Evolutionary conservation across 2,888 invertebrate species (phyloP), one percentile per base, ranked within the genome.

Genomic region (Penaeus monodon): DNA sequence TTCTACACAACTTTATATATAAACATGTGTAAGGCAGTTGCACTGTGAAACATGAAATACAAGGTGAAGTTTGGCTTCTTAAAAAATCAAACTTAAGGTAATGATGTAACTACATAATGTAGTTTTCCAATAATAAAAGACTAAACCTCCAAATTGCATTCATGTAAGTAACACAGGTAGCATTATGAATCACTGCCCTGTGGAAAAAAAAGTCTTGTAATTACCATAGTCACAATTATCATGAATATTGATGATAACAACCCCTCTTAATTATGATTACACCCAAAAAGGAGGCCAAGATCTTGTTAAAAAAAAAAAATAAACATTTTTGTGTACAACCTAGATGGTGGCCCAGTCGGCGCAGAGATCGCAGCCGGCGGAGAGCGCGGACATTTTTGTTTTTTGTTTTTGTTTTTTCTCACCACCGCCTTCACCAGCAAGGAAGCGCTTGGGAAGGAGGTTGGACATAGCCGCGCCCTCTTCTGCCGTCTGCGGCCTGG

Each of bases 1-100:
- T 88, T 88, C 86, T 88, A 88, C 88, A 88, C 88, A 88, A 88
- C 84, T 88, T 88, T 88, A 80, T 88, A 88, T 88, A 84, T 88
- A 88, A 87, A 84, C 81, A 88, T 84, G 77, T 88, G 88, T 88
- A 88, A 88, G 88, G 88, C 88, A 88, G 88, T 88, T 88, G 88
- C 88, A 84, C 79, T 81, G 88, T 88, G 88, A 88, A 88, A 88
- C 88, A 88, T 84, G 81, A 84, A 81, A 81, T 88, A 81, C 80
- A 81, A 84, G 84, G 88, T 88, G 88, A 85, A 85, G 88, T 88
- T 88, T 88, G 88, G 88, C 88, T 88, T 88, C 88, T 88, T 80
- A 83, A 87, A 87, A 77, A 83, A 87, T 87, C 86, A 87, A 87
- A 87, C 86, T 57, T 83, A 87, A 87, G 86, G 86, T 87, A 87